These are phyloP conservation scores for Ditylenchus weischeri DNA, from an alignment of 2,888 invertebrate genomes.

Conservation along the genomic window DNA sequence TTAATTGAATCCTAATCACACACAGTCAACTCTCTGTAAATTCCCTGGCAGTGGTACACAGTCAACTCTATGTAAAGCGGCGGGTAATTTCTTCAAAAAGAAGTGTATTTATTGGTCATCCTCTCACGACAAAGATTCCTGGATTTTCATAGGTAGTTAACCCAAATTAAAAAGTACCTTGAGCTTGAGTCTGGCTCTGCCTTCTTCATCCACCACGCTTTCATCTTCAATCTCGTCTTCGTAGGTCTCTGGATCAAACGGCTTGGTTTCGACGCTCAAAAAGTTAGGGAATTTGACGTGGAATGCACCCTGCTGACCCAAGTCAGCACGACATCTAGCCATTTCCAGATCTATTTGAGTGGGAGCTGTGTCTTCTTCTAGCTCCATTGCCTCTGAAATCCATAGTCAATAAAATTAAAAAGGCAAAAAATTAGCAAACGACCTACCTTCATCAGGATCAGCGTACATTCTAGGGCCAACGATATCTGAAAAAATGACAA, in stretches of 20 bases:
- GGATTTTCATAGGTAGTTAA: not conserved
- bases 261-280: slow-evolving; percentile 91
- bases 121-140: not conserved
- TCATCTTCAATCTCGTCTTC: slow-evolving; percentile 99
- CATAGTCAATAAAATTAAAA: slow-evolving; percentile 1
- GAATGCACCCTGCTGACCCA: slow-evolving; percentile 32
- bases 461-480: slow-evolving; percentile 32
- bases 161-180: slow-evolving; percentile 56
- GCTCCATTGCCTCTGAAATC: slow-evolving; percentile 14
- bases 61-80: no score
- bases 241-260: slow-evolving; percentile 88
- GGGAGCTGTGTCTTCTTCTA: slow-evolving; percentile 19
- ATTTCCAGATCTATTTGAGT: slow-evolving; percentile 29
- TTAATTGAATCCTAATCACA: no score
- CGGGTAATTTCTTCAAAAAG: no score
- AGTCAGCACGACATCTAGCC: slow-evolving; percentile 28
- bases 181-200: slow-evolving; percentile 72
- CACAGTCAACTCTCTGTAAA: no score
- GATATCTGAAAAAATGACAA: slow-evolving; percentile 22
- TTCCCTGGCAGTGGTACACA: no score
- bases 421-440: not conserved
- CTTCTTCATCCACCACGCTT: slow-evolving; percentile 89
- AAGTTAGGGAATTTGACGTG: slow-evolving; percentile 88
- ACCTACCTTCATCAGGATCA: slow-evolving; percentile 23
- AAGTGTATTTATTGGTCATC: not conserved